Evolutionary conservation across 2,797 vertebrate species (phyloP), one percentile per base, ranked within the genome.

Genomic region (Phrynocephalus vlangalii): DNA sequence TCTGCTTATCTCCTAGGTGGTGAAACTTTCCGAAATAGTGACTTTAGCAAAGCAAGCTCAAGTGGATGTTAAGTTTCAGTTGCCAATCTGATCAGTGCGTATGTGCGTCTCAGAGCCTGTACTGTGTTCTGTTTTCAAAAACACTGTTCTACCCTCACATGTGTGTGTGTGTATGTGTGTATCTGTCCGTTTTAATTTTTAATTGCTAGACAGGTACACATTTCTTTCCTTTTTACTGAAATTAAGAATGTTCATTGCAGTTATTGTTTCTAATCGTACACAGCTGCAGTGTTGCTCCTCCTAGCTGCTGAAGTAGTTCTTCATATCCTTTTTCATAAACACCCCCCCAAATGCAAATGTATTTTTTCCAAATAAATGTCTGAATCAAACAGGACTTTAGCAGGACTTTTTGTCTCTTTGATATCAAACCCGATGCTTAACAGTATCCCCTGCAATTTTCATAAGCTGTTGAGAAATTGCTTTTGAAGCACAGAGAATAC

Each of bases 21-120:
- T 99, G 83, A 99, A 99, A 93, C 98, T 99, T 88, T 99, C 99
- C 92, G 98, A 99, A 97, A 99, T 99, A 63, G 98, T 99, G 85
- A 98, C 90, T 0, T 95, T 99, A 96, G 99, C 98, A 63, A 99
- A 99, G 92, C 97, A 98, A 95, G 99, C 98, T 93, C 98, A 99
- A 44, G 98, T 99, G 94, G 98, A 99, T 95, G 99, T 99, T 95
- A 98, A 99, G 95, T 99, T 99, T 96, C 98, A 99, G 95, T 96
- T 99, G 96, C 99, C 99, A 86, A 98, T 99, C 96, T 99, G 97
- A 98, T 89, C 83, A 71, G 86, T 92, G 83, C 87, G 76, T 85
- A 84, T 48, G 28, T 63, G 83, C 87, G 84, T 78, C 84, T 82
- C 15, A 89, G 66, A 8, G 18, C 90, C 88, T 94, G 92, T 92